Evolutionary conservation across 2,888 invertebrate species (phyloP).

Genomic region (Diarsia rubi): DNA sequence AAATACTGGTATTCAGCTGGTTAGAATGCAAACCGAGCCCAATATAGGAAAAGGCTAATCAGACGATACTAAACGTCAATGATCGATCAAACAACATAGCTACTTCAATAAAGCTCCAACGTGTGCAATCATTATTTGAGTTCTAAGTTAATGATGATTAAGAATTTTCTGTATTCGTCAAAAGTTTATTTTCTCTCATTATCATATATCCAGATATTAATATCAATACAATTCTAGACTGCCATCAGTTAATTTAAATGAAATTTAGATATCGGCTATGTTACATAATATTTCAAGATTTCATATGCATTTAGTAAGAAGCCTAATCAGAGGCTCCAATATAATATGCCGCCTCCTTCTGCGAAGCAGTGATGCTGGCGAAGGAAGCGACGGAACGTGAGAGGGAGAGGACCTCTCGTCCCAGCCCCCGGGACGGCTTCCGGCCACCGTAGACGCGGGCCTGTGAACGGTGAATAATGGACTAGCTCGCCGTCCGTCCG

Average conservation of each 20-base stretch:
- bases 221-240: background rate
- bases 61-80: slow-evolving; percentile 15
- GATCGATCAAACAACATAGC: slow-evolving; percentile 17
- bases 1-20: too few species aligned
- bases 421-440: too few species aligned
- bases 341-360: too few species aligned
- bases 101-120: slow-evolving; percentile 17
- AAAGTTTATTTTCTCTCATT: slow-evolving; percentile 10
- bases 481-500: too few species aligned
- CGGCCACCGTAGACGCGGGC: too few species aligned
- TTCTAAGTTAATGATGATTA: background rate
- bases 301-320: background rate
- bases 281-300: background rate
- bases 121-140: background rate
- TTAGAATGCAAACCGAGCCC: too few species aligned
- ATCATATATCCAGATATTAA: background rate
- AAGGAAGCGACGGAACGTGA: too few species aligned
- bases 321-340: background rate
- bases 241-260: background rate
- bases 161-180: background rate
- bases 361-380: too few species aligned
- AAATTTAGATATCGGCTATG: background rate
- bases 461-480: too few species aligned
- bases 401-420: too few species aligned
- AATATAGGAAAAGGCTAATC: too few species aligned